Evolutionary conservation across 1,140 invertebrate genomes (phyloP).

Genomic region (Leucophenga varia): DNA sequence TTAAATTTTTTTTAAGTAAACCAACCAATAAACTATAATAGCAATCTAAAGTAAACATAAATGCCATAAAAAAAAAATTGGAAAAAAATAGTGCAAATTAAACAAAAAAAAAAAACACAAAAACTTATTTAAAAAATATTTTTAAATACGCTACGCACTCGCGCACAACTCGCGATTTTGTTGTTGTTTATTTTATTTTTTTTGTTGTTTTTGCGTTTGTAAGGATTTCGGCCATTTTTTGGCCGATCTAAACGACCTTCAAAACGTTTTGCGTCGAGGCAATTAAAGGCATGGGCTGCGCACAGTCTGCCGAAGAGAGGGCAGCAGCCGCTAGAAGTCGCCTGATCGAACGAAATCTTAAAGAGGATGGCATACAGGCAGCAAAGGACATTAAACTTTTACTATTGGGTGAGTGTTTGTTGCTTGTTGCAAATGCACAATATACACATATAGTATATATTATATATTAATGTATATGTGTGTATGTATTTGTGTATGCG

Average conservation of each 20-base stretch:
- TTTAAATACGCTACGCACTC: constrained; percentile 8
- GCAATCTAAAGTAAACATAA: no score
- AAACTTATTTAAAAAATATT: no score
- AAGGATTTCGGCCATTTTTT: constrained; percentile 52
- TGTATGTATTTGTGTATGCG: no score
- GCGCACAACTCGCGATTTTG: not conserved
- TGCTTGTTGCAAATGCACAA: no score
- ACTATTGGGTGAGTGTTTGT: constrained; percentile 78
- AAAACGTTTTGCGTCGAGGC: constrained; percentile 58
- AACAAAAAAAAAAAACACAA: no score
- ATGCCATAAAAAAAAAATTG: no score
- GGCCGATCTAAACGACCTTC: constrained; percentile 57
- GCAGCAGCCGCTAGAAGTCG: constrained; percentile 94
- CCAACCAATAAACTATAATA: no score
- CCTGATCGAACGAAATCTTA: constrained; percentile 96
- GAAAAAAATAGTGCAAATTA: no score
- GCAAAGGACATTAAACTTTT: constrained; percentile 98
- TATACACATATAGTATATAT: no score
- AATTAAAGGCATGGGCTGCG: constrained; percentile 89
- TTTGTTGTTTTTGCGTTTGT: constrained; percentile 19
- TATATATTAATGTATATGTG: no score
- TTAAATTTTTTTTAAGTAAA: no score
- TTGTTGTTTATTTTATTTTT: constrained; percentile 25
- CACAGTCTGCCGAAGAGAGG: constrained; percentile 96
- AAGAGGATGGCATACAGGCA: constrained; percentile 97